These are phyloP conservation scores for Erinaceus europaeus DNA, from an alignment of 2,113 vertebrate genomes.

Conservation along the genomic window DNA sequence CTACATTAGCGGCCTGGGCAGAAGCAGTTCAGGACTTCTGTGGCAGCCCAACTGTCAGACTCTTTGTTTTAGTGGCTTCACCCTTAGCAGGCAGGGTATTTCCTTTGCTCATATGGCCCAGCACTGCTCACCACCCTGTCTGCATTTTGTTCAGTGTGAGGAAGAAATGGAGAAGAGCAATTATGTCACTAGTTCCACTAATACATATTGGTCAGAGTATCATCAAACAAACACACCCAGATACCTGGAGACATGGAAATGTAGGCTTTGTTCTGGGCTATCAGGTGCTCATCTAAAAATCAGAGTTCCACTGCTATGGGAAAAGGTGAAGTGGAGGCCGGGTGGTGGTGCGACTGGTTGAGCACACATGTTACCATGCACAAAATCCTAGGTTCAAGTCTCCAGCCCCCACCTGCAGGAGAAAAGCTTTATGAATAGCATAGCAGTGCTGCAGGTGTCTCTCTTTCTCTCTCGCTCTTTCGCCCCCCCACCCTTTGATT, in stretches of 20 bases:
- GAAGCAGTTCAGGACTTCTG: neutral
- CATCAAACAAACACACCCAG: neutral
- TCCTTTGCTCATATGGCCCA: neutral
- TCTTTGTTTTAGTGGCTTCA: neutral
- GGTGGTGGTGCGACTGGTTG: too few species aligned
- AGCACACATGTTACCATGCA: too few species aligned
- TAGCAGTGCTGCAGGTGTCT: too few species aligned
- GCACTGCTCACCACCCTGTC: neutral
- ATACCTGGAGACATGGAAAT: neutral
- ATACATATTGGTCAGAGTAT: neutral
- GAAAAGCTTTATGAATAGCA: too few species aligned
- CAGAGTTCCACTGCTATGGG: neutral
- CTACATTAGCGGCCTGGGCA: neutral
- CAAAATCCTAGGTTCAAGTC: too few species aligned
- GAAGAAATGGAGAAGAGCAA: neutral
- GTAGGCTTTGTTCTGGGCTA: neutral
- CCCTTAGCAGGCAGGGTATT: neutral
- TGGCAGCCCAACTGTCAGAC: neutral
- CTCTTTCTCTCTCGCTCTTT: too few species aligned
- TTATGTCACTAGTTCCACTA: neutral
- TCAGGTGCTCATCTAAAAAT: neutral
- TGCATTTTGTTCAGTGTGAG: neutral
- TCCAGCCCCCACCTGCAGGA: too few species aligned
- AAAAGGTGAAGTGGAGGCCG: neutral
- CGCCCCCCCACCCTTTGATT: too few species aligned